Evolutionary conservation across 2,888 invertebrate species (phyloP).

Genomic region (Nebria salina): DNA sequence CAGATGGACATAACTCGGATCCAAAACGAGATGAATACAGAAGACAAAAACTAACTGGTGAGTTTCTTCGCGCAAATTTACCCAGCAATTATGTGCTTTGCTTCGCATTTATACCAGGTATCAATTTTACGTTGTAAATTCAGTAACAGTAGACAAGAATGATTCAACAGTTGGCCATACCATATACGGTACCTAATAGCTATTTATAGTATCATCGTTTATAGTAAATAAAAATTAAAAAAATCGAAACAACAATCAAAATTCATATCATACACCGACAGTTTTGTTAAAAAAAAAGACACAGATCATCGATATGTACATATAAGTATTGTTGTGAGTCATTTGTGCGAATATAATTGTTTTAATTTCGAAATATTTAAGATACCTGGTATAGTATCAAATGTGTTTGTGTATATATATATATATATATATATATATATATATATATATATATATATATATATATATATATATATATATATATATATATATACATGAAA

Average conservation of each 20-base stretch:
- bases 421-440: background rate
- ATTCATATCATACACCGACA: background rate
- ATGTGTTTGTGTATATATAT: background rate
- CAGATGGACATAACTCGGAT: constrained; percentile 38
- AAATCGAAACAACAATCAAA: background rate
- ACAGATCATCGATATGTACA: background rate
- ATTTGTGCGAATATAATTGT: background rate
- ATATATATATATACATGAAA: background rate
- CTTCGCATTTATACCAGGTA: constrained; percentile 22
- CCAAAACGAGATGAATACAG: constrained; percentile 55
- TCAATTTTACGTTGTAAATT: background rate
- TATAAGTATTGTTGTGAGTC: background rate
- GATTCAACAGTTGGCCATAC: too few species aligned
- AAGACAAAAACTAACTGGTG: constrained; percentile 59
- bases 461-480: background rate
- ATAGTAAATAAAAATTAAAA: background rate
- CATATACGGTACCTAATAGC: background rate
- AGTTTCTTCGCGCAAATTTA: constrained; percentile 47
- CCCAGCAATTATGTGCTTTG: constrained; percentile 8
- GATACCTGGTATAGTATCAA: background rate
- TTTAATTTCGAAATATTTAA: background rate
- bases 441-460: background rate
- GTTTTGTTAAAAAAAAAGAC: background rate
- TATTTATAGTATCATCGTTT: background rate
- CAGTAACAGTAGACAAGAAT: too few species aligned